Percentiles rank a stretch among this genome's conserved stretches.
phyloP scores from a whole-genome alignment of 2,797 vertebrate genomes.

The Tenualosa thibaudeaui region DNA sequence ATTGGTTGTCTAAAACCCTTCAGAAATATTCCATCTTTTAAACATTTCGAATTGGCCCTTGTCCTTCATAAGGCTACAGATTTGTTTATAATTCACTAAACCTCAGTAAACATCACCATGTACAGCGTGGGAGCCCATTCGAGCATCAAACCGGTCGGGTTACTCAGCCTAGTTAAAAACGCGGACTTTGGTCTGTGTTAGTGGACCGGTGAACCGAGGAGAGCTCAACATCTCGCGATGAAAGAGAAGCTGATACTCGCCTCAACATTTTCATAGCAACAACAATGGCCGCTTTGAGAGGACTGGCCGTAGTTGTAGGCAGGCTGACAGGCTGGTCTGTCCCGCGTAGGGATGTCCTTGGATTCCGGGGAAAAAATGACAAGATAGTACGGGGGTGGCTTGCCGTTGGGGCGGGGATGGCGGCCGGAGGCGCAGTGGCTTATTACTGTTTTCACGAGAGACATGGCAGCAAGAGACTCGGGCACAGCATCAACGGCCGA shows the following conservation, averaged over 20 bases:
- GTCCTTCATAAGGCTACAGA: not conserved
- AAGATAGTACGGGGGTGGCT: conserved; percentile 46
- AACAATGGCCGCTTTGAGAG: conserved; percentile 77
- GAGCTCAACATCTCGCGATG: conserved; percentile 71
- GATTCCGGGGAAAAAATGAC: conserved; percentile 34
- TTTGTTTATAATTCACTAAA: conserved; percentile 31
- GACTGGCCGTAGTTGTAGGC: conserved; percentile 62
- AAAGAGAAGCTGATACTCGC: conserved; percentile 48
- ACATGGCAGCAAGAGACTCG: conserved; percentile 52
- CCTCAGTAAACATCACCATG: conserved; percentile 1
- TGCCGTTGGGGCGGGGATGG: conserved; percentile 63
- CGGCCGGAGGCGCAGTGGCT: conserved; percentile 67
- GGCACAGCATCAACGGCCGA: conserved; percentile 50
- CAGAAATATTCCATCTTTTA: not conserved
- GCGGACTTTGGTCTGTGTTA: conserved; percentile 43
- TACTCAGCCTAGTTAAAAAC: conserved; percentile 6
- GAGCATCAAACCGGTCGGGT: conserved; percentile 38
- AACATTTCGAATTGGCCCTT: not conserved
- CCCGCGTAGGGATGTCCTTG: conserved; percentile 47
- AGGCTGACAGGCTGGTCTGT: conserved; percentile 56
- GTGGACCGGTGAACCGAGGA: conserved; percentile 9
- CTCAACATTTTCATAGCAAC: conserved; percentile 54
- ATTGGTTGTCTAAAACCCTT: not conserved
- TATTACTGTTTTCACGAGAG: conserved; percentile 62
- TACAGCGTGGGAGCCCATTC: conserved; percentile 7